Evolutionary conservation across 2,113 vertebrate species (phyloP), one percentile per base, ranked within the genome.

Genomic region (Lophius piscatorius): DNA sequence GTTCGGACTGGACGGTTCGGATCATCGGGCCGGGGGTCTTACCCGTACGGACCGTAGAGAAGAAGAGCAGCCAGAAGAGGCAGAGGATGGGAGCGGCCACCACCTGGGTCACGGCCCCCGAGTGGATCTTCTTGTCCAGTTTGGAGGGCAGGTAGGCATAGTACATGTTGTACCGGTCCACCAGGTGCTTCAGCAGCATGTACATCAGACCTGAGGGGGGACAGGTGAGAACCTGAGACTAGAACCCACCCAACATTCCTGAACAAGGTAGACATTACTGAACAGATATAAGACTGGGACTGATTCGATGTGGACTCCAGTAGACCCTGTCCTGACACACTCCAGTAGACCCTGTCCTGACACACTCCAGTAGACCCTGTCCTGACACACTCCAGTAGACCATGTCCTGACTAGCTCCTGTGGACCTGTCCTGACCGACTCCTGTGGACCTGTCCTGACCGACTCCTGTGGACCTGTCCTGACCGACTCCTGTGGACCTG

Each of bases 101-200:
- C 86, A 98, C 96, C 87, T 98, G 96, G 79, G 95, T 98, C 73
- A 98, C 96, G 1, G 96, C 96, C 21, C 92, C 94, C 0, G 95
- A 97, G 87, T 98, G 96, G 88, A 98, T 98, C 89, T 98, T 98
- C 91, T 98, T 97, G 90, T 98, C 96, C 77, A 98, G 91, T 58
- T 98, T 98, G 67, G 96, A 96, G 35, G 96, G 96, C 85, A 98
- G 88, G 89, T 98, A 98, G 58, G 96, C 96, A 5, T 98, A 98
- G 90, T 98, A 98, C 84, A 98, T 92, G 85, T 98, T 98, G 84
- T 98, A 98, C n/a, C 96, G 78, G 88, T 98, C 96, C 87, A 98
- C 96, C 89, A 98, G 89, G 81, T 98, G 96, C 72, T 98, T 98
- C 44, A 98, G 90, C 66, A 98, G 92, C 95, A 98, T 98, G 88